Evolutionary conservation across 2,113 vertebrate genomes (phyloP).

Genomic region (Cryptomyrus ogoouensis): DNA sequence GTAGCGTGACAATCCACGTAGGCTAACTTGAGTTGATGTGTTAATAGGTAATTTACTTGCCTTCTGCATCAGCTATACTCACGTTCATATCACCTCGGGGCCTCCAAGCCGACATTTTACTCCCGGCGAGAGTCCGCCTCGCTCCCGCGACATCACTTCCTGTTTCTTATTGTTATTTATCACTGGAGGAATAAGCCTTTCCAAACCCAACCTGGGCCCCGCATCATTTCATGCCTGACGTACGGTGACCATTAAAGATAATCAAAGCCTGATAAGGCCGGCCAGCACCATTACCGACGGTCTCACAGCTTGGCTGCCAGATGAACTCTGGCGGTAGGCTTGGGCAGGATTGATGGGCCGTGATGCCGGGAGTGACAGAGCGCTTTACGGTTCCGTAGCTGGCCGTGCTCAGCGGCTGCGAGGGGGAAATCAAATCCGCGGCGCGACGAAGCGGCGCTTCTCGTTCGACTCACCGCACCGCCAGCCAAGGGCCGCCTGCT

Average conservation of each 20-base stretch:
- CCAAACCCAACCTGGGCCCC: conserved; percentile 9
- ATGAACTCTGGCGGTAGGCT: conserved; percentile 34
- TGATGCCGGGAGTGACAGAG: conserved; percentile 32
- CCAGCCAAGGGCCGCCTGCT: neutral
- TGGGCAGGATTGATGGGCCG: conserved; percentile 42
- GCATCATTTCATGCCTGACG: conserved; percentile 34
- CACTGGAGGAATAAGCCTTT: conserved; percentile 27
- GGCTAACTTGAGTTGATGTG: neutral
- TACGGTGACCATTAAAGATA: conserved; percentile 38
- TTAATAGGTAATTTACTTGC: neutral
- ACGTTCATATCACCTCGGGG: neutral
- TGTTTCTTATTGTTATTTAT: conserved; percentile 33
- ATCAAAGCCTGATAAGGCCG: conserved; percentile 43
- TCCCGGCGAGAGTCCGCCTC: neutral
- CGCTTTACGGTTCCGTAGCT: conserved; percentile 20
- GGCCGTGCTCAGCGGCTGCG: neutral
- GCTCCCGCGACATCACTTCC: neutral
- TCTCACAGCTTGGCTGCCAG: conserved; percentile 38
- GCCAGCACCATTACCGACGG: conserved; percentile 36
- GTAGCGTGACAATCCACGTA: neutral
- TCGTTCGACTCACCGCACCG: neutral
- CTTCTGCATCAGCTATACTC: neutral
- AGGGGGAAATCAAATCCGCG: conserved; percentile 25
- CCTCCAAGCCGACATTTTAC: neutral
- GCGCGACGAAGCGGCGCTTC: neutral